A percentile compares a stretch with the other conserved stretches of the same genome.
phyloP scores from a whole-genome alignment of 2,797 vertebrate species.

The Melanogrammus aeglefinus region DNA sequence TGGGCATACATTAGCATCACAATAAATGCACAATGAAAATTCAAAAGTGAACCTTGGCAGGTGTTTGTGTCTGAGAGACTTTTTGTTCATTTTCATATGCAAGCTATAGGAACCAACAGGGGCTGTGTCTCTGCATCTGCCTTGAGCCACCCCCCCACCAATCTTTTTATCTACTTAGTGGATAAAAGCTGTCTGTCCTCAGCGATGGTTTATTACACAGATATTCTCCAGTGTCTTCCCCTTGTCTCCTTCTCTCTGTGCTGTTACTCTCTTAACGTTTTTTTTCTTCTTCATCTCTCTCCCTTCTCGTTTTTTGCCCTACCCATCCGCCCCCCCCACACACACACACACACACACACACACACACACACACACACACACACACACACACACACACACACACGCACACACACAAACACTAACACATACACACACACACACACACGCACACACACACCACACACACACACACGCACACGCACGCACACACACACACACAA shows the following conservation, averaged over 20 bases:
- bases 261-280: constrained; percentile 14
- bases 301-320: not conserved
- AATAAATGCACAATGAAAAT: constrained; percentile 6
- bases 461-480: too few species aligned
- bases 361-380: too few species aligned
- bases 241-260: constrained; percentile 15
- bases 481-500: too few species aligned
- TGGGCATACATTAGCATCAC: not conserved
- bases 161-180: constrained; percentile 37
- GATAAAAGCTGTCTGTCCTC: constrained; percentile 48
- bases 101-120: constrained; percentile 21
- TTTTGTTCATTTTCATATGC: constrained; percentile 32
- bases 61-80: constrained; percentile 5
- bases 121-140: constrained; percentile 37
- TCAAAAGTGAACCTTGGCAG: constrained; percentile 1
- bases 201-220: constrained; percentile 59
- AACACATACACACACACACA: too few species aligned
- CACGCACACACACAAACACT: too few species aligned
- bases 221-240: constrained; percentile 1
- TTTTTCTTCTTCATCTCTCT: constrained; percentile 8
- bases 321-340: not conserved
- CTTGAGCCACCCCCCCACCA: constrained; percentile 34
- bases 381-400: too few species aligned
- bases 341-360: too few species aligned
- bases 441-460: too few species aligned